These are phyloP conservation scores for Ctenomys sociabilis DNA, from an alignment of 2,113 vertebrate species.

Conservation along the genomic window DNA sequence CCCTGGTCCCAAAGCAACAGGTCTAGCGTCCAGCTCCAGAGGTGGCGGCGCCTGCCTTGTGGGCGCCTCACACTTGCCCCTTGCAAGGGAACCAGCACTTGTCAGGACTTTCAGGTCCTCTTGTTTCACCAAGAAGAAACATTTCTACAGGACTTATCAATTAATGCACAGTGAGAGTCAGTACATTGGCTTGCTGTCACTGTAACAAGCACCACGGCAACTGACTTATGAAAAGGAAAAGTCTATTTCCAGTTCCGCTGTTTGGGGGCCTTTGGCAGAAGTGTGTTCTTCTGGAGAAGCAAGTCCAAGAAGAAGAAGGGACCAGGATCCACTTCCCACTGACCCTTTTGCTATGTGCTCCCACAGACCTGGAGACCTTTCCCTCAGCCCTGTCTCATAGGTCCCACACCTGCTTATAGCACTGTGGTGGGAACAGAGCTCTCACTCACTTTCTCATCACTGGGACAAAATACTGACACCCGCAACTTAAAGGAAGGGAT, in stretches of 20 bases:
- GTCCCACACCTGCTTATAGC: background rate
- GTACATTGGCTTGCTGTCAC: background rate
- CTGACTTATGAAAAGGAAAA: background rate
- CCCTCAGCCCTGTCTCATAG: background rate
- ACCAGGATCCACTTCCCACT: background rate
- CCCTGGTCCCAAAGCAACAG: rapidly evolving
- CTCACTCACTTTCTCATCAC: background rate
- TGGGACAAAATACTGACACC: background rate
- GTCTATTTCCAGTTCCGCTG: background rate
- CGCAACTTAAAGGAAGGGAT: background rate
- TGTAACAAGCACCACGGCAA: background rate
- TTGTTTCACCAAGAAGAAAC: background rate
- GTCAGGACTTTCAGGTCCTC: background rate
- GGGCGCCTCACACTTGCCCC: rapidly evolving
- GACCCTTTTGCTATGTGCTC: background rate
- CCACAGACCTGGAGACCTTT: background rate
- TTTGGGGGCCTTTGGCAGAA: background rate
- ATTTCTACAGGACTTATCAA: background rate
- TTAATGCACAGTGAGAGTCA: background rate
- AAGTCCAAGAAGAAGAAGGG: background rate
- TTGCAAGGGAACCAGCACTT: background rate
- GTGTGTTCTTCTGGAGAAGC: background rate
- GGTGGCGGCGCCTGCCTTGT: background rate
- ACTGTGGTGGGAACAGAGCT: background rate
- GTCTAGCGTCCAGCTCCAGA: background rate